A percentile compares a stretch with the other conserved stretches of the same genome.
phyloP scores from a whole-genome alignment of 2,888 invertebrate species.

The Torymus auratus region DNA sequence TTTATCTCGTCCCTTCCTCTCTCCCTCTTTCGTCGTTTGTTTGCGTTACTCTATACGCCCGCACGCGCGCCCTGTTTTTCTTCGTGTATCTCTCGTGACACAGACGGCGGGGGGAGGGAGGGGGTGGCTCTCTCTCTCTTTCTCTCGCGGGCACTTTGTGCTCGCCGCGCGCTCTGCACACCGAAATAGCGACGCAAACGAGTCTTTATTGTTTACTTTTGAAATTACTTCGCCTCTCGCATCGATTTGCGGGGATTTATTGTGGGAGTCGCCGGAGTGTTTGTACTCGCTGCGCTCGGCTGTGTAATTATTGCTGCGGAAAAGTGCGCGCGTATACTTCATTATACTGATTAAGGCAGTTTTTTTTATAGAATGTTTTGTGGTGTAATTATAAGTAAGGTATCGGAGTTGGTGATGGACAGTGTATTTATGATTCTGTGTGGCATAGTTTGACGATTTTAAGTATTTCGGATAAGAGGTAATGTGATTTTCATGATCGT shows the following conservation, averaged over 20 bases:
- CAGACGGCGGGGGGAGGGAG: not conserved
- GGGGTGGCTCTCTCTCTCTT: too few relatives aligned
- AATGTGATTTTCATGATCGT: too few relatives aligned
- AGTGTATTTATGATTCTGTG: too few relatives aligned
- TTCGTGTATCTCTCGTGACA: slow-evolving; percentile 20
- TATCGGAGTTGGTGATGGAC: too few relatives aligned
- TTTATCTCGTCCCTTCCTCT: not conserved
- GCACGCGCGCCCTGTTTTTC: slow-evolving; percentile 16
- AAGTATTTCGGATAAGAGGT: too few relatives aligned
- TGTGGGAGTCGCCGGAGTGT: not conserved
- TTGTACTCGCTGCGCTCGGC: not conserved
- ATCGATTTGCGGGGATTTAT: slow-evolving; percentile 46
- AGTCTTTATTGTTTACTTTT: slow-evolving; percentile 32
- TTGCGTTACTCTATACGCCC: slow-evolving; percentile 15
- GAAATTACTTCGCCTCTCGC: slow-evolving; percentile 39
- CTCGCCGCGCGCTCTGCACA: not conserved
- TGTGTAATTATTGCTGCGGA: not conserved
- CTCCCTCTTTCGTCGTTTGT: slow-evolving; percentile 7
- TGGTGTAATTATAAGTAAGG: too few relatives aligned
- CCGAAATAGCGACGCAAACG: slow-evolving; percentile 8
- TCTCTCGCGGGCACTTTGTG: slow-evolving; percentile 6
- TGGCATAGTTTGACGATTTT: too few relatives aligned
- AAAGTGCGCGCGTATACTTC: too few relatives aligned
- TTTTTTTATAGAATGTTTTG: too few relatives aligned
- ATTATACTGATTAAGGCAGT: too few relatives aligned